A percentile compares a stretch with the other conserved stretches of the same genome.
These are phyloP conservation scores for Malachius bipustulatus DNA, from an alignment of 2,888 invertebrate species.

Conservation along the genomic window DNA sequence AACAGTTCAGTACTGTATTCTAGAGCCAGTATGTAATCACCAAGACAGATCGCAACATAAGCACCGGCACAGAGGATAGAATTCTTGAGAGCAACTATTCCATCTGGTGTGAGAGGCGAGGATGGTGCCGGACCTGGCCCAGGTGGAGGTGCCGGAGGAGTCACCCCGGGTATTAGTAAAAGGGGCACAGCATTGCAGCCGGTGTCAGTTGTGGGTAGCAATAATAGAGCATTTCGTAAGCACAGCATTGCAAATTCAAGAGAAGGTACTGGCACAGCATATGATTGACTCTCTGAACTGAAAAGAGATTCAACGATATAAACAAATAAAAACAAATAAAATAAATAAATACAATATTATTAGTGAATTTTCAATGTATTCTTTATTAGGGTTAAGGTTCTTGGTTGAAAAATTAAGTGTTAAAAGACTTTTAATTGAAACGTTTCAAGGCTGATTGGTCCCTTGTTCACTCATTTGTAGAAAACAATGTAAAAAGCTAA, in stretches of 20 bases:
- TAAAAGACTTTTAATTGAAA: too few species aligned
- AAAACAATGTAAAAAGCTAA: too few species aligned
- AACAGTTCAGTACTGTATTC: constrained; percentile 67
- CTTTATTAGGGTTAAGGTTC: too few species aligned
- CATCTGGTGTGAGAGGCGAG: constrained; percentile 48
- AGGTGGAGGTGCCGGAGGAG: constrained; percentile 32
- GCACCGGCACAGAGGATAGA: constrained; percentile 67
- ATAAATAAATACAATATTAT: background rate
- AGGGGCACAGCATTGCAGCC: constrained; percentile 33
- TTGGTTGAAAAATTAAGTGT: too few species aligned
- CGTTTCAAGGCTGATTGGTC: too few species aligned
- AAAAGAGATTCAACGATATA: constrained; percentile 20
- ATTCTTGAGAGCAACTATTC: constrained; percentile 48
- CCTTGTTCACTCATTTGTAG: too few species aligned
- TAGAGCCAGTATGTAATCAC: constrained; percentile 69
- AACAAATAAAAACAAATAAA: background rate
- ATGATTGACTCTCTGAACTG: constrained; percentile 55
- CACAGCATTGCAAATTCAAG: constrained; percentile 85
- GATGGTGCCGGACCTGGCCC: constrained; percentile 45
- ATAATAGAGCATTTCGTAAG: constrained; percentile 71
- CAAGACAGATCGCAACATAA: constrained; percentile 73
- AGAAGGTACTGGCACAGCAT: constrained; percentile 77
- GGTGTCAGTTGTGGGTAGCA: constrained; percentile 49
- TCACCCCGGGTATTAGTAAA: constrained; percentile 32
- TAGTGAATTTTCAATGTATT: too few species aligned